Conservation (phyloP, 2,888 invertebrate species). For the Escarpia spicata region DNA sequence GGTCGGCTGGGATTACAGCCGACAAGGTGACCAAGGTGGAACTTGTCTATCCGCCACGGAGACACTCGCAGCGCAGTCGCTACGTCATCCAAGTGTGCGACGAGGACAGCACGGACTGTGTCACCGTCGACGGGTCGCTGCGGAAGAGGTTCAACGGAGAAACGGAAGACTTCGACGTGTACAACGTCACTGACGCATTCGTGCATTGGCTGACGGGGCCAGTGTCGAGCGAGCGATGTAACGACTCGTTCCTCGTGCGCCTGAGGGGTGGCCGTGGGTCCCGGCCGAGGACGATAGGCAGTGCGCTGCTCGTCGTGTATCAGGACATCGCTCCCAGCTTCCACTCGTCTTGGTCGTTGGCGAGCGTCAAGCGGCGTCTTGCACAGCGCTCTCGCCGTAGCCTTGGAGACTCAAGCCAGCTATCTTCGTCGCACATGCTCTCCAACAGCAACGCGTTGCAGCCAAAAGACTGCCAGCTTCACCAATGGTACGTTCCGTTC, state of each 20-base stretch:
- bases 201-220: neutral
- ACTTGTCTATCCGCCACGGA: neutral
- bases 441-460: neutral
- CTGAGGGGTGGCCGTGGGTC: neutral
- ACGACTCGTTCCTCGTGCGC: neutral
- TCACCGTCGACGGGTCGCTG: neutral
- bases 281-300: constrained; percentile 9
- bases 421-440: neutral
- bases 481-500: constrained; percentile 25
- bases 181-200: neutral
- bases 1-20: neutral
- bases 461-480: constrained; percentile 14
- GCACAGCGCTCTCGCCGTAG: neutral
- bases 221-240: neutral
- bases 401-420: neutral
- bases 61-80: constrained; percentile 3
- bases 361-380: neutral
- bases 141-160: neutral
- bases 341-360: neutral
- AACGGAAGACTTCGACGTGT: neutral
- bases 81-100: neutral
- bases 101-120: neutral
- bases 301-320: neutral
- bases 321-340: neutral
- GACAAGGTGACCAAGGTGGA: neutral